Evolutionary conservation across 2,113 vertebrate genomes (phyloP).

Genomic region (Coryphaenoides rupestris): DNA sequence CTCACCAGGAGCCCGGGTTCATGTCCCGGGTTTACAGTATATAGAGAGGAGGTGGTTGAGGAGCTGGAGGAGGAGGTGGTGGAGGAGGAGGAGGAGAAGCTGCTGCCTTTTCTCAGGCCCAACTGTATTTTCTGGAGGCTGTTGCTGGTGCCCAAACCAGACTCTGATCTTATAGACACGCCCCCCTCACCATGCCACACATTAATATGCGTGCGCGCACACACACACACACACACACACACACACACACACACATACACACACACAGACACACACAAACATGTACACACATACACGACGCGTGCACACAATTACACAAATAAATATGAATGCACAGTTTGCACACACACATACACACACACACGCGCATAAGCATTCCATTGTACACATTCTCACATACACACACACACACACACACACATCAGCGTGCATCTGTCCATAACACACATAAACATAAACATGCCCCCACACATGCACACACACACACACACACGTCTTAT

Average conservation of each 20-base stretch:
- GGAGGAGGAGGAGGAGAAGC: slow-evolving; percentile 26
- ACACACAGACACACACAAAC: too few species aligned
- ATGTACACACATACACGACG: slow-evolving; percentile 18
- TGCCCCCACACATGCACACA: background rate
- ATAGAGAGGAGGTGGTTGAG: too few species aligned
- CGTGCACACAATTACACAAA: background rate
- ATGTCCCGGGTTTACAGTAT: too few species aligned
- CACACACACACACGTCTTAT: slow-evolving; percentile 14
- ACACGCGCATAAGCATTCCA: background rate
- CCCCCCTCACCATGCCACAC: too few species aligned
- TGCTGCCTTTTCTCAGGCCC: slow-evolving; percentile 49
- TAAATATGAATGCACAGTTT: background rate
- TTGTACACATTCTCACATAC: slow-evolving; percentile 21
- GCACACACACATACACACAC: background rate
- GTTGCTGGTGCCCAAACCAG: slow-evolving; percentile 32
- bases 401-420: background rate
- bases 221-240: too few species aligned
- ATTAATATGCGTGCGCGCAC: too few species aligned
- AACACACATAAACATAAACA: background rate
- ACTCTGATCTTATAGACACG: slow-evolving; percentile 9
- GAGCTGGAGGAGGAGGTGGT: too few species aligned
- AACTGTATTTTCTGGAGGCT: slow-evolving; percentile 46
- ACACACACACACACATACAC: too few species aligned
- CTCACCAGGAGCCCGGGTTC: background rate
- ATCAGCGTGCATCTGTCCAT: too few species aligned